Evolutionary conservation across 2,113 vertebrate species (phyloP), one percentile per base, ranked within the genome.

Genomic region (Brachionichthys hirsutus): DNA sequence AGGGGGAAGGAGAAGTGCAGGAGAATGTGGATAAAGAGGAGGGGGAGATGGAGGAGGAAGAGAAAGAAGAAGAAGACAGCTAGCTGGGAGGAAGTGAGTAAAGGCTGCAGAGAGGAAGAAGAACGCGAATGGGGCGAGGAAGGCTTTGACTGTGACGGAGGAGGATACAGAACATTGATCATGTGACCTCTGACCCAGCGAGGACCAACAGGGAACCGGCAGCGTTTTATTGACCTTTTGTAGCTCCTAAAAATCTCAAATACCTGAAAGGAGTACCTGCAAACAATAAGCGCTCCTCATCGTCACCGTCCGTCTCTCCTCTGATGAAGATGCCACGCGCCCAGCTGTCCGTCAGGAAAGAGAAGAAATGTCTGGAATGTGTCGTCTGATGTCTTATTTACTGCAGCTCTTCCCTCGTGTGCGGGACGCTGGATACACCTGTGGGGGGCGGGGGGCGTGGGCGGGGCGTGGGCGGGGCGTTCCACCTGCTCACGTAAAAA

Each of bases 271-370:
- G 56, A 54, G 15, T 48, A 70, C 73, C 75, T 70, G 73, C 72
- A 77, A 81, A 77, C 54, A 72, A 77, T 57, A 72, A 79, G 60
- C 72, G 72, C 64, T 54, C 47, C 61, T 36, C 62, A 42, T 69
- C 22, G 43, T 69, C 52, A 61, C 59, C 75, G 52, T 60, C 59
- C 12, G 70, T 73, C 63, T 76, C 36, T 54, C 72, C 61, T 57
- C 47, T 45, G 61, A 73, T 51, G 61, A 78, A 57, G 52, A 57
- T 47, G 34, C 24, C 59, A 20, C 35, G n/a, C 53, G 53, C 22
- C 70, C 43, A 49, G 51, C 65, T 78, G 68, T 84, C 74, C 73
- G 85, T 85, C 77, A 70, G 67, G 73, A 80, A 75, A 76, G 38
- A 55, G 36, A 57, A 47, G 54, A 65, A 51, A 54, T 46, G 19